Conservation (phyloP, 2,888 invertebrate species). For the Drosophila borealis region DNA sequence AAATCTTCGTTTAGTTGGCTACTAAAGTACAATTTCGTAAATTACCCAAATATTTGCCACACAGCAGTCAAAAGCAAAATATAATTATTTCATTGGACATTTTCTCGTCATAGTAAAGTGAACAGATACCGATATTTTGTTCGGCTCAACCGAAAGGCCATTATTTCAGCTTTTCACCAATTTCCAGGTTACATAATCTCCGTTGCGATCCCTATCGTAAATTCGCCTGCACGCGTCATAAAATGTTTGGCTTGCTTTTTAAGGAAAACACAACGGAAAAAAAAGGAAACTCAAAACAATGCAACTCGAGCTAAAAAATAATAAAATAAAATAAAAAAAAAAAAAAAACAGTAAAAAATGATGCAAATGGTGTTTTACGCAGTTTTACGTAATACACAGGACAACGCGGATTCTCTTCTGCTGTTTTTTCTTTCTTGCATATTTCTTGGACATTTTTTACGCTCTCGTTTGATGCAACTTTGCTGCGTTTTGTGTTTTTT, state of each 20-base stretch:
- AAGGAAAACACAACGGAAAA: background rate
- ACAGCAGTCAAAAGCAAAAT: background rate
- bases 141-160: slow-evolving; percentile 2
- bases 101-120: background rate
- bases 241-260: slow-evolving; percentile 18
- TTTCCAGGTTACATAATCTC: slow-evolving; percentile 23
- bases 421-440: slow-evolving; percentile 23
- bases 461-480: slow-evolving; percentile 49
- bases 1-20: too few relatives aligned
- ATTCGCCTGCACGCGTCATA: slow-evolving; percentile 39
- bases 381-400: slow-evolving; percentile 55
- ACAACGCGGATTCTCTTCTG: slow-evolving; percentile 4
- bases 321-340: too few relatives aligned
- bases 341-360: slow-evolving; percentile 7
- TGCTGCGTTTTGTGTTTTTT: slow-evolving; percentile 25
- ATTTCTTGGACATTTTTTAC: slow-evolving; percentile 55
- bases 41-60: background rate
- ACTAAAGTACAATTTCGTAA: too few relatives aligned
- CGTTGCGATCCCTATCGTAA: slow-evolving; percentile 33
- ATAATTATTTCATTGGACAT: background rate
- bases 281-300: slow-evolving; percentile 19
- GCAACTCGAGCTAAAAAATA: slow-evolving; percentile 30
- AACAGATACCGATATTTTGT: background rate
- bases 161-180: background rate
- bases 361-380: slow-evolving; percentile 16